Evolutionary conservation across 35 echinoderm and acorn worm species (phyloP).

Genomic region (Anneissia japonica): DNA sequence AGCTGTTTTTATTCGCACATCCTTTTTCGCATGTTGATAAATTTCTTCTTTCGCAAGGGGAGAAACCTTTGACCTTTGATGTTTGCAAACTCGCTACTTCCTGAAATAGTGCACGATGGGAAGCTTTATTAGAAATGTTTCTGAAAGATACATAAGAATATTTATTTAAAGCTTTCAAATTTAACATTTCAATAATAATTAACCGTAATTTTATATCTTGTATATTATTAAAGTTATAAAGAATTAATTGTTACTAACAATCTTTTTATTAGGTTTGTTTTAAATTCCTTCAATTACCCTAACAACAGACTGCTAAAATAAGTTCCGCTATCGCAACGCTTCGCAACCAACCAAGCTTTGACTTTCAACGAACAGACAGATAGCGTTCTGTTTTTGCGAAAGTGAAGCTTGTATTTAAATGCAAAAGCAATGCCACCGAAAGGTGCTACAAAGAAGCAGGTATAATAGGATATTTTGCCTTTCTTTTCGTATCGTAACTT

Average conservation of each 20-base stretch:
- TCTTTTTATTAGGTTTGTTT: no score
- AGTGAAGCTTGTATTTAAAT: background rate
- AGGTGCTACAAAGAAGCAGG: background rate
- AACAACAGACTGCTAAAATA: background rate
- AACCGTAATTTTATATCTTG: background rate
- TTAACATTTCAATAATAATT: background rate
- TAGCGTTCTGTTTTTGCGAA: background rate
- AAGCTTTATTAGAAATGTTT: background rate
- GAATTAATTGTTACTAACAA: background rate
- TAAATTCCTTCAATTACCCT: no score
- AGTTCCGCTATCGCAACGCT: background rate
- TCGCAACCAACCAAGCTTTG: background rate
- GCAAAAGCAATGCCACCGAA: background rate
- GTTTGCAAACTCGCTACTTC: no score
- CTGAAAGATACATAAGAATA: no score
- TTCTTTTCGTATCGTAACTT: no score
- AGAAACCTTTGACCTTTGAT: background rate
- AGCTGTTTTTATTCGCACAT: background rate
- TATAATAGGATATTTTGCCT: background rate
- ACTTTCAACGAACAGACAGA: no score
- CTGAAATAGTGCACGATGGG: background rate
- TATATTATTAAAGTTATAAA: background rate
- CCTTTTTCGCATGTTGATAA: background rate
- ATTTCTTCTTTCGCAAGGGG: background rate
- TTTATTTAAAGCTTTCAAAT: no score